Percentiles rank a stretch among this genome's conserved stretches.
phyloP scores from a whole-genome alignment of 2,888 invertebrate species.

The Eupithecia centaureata region DNA sequence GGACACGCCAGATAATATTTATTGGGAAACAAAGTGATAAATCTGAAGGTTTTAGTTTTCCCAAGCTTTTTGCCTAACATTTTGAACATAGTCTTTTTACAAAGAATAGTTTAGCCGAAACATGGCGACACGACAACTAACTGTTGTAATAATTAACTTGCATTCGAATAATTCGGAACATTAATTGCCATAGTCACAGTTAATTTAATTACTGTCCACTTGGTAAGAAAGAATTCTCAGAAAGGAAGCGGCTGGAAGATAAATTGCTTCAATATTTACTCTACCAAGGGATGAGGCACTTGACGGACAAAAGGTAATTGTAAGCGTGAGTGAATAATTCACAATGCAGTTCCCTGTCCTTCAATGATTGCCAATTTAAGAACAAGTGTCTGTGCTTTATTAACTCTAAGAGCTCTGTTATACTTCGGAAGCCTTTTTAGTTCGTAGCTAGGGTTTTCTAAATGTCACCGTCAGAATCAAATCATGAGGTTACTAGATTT shows the following conservation, averaged over 20 bases:
- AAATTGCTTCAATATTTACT: slow-evolving; percentile 15
- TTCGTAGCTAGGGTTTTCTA: background rate
- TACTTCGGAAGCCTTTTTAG: background rate
- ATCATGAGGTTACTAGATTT: too few species aligned
- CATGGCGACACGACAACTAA: slow-evolving; percentile 22
- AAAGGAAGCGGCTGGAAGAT: slow-evolving; percentile 12
- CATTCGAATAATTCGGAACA: slow-evolving; percentile 22
- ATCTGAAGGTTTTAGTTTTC: too few species aligned
- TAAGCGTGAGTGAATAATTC: slow-evolving; percentile 18
- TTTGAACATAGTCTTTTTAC: too few species aligned
- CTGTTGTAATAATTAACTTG: slow-evolving; percentile 41
- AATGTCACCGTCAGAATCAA: too few species aligned
- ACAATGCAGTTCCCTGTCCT: slow-evolving; percentile 9
- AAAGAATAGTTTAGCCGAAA: slow-evolving; percentile 16
- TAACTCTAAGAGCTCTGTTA: background rate
- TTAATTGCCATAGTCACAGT: slow-evolving; percentile 31
- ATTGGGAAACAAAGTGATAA: too few species aligned
- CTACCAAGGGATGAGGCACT: slow-evolving; percentile 17
- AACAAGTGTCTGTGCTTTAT: background rate
- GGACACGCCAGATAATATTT: too few species aligned
- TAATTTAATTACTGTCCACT: slow-evolving; percentile 39
- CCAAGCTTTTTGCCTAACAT: too few species aligned
- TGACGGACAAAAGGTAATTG: slow-evolving; percentile 8
- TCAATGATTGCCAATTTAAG: slow-evolving; percentile 5
- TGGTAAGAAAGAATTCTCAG: slow-evolving; percentile 32